phyloP scores from a whole-genome alignment of 2,113 vertebrate species.

The Albula goreensis region DNA sequence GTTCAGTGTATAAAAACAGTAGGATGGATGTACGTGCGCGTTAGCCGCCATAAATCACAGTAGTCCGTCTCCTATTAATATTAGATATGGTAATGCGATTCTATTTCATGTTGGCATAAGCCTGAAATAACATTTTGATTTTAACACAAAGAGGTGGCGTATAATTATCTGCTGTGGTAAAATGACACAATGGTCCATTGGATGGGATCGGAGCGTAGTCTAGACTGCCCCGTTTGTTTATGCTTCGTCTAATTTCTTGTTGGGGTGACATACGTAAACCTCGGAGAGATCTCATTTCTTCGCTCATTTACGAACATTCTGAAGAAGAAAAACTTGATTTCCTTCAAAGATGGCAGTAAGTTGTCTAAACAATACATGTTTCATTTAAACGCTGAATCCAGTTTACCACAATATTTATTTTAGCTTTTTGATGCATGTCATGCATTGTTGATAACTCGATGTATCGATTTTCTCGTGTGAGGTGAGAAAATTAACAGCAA shows the following conservation, averaged over 20 bases:
- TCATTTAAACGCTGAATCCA: neutral
- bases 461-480: neutral
- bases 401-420: neutral
- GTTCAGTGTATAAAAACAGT: constrained; percentile 6
- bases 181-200: neutral
- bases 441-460: neutral
- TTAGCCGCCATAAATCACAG: neutral
- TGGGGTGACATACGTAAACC: neutral
- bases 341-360: neutral
- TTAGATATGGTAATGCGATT: neutral
- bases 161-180: neutral
- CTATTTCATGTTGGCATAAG: neutral
- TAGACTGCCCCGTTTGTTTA: neutral
- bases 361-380: neutral
- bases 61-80: neutral
- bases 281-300: neutral
- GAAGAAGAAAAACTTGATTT: neutral
- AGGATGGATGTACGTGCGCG: neutral
- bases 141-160: neutral
- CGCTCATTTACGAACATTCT: neutral
- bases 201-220: neutral
- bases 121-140: neutral
- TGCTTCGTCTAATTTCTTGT: neutral
- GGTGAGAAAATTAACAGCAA: neutral
- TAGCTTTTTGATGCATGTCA: neutral